Percentiles rank a stretch among this genome's conserved stretches.
These are phyloP conservation scores for Sialia sialis DNA, from an alignment of 2,113 vertebrate genomes.

Conservation along the genomic window DNA sequence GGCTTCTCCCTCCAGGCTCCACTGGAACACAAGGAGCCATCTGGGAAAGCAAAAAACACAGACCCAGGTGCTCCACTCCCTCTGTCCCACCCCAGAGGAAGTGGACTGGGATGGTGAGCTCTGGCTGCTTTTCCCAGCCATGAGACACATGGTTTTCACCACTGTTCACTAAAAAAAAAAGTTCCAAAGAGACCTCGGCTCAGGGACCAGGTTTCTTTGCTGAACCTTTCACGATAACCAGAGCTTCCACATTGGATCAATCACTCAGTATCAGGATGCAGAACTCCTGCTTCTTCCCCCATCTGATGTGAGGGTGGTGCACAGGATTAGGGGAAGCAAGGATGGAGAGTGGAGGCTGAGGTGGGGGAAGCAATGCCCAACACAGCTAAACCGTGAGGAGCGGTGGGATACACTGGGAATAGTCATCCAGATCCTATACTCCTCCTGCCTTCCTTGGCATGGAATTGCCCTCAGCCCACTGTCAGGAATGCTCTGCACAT, in stretches of 20 bases:
- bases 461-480: not conserved
- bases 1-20: not conserved
- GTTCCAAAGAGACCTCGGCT: not conserved
- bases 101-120: accelerated
- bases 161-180: not conserved
- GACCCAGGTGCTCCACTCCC: not conserved
- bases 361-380: not conserved
- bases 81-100: not conserved
- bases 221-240: not conserved
- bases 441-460: not conserved
- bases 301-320: not conserved
- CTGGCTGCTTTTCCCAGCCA: not conserved
- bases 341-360: slow-evolving; percentile 3
- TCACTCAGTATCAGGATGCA: not conserved
- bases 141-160: accelerated
- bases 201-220: slow-evolving; percentile 20
- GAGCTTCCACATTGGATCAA: not conserved
- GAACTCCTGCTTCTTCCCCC: slow-evolving; percentile 8
- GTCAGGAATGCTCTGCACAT: not conserved
- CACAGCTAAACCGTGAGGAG: not conserved
- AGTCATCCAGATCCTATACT: not conserved
- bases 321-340: slow-evolving; percentile 1
- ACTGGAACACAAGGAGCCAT: not conserved
- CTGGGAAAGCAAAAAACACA: not conserved
- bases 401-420: not conserved